Conservation (phyloP, 2,113 vertebrate genomes). For the Glaucomys volans region DNA sequence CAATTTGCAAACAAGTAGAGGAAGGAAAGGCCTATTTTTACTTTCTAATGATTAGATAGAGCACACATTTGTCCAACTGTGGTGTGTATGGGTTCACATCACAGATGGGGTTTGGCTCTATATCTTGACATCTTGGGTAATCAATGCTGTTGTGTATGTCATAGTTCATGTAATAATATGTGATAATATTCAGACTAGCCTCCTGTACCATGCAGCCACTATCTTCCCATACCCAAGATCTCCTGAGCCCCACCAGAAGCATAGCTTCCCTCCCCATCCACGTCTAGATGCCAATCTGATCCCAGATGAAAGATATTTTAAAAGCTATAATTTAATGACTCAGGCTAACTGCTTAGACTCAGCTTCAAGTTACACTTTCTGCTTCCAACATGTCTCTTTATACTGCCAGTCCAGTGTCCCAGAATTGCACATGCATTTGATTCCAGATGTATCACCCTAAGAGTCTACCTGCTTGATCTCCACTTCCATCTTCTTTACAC, state of each 20-base stretch:
- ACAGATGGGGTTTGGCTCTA: neutral
- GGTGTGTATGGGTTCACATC: neutral
- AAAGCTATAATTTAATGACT: neutral
- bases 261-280: neutral
- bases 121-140: neutral
- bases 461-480: neutral
- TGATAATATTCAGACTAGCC: neutral
- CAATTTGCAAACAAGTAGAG: slow-evolving; percentile 79
- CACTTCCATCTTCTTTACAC: neutral
- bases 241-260: neutral
- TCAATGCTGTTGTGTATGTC: neutral
- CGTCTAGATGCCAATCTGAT: neutral
- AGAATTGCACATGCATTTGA: neutral
- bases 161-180: neutral
- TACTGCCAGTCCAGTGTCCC: no score
- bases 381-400: neutral
- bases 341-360: neutral
- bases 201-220: neutral
- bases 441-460: neutral
- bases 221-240: neutral
- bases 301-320: neutral
- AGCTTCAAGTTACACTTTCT: neutral
- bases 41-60: slow-evolving; percentile 71
- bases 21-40: slow-evolving; percentile 77
- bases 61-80: slow-evolving; percentile 66